phyloP scores from a whole-genome alignment of 1,140 invertebrate genomes.

The Mya arenaria region DNA sequence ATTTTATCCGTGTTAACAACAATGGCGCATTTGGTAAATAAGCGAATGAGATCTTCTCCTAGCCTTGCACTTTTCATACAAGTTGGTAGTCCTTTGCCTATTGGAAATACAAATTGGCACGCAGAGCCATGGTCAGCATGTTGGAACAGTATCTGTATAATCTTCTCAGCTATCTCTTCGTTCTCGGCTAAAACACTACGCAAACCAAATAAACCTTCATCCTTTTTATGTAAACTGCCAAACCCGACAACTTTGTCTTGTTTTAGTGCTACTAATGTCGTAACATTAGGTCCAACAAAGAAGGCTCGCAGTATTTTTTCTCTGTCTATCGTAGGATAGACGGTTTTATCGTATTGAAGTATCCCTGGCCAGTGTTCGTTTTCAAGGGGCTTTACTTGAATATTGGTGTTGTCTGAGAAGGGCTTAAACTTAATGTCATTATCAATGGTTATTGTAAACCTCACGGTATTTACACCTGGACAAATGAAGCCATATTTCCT shows the following conservation, averaged over 20 bases:
- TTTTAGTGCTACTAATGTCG: constrained; percentile 2
- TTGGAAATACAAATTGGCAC: too few species aligned
- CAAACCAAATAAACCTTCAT: not conserved
- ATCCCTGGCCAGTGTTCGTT: constrained; percentile 6
- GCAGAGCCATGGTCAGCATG: too few species aligned
- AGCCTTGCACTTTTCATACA: too few species aligned
- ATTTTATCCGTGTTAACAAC: too few species aligned
- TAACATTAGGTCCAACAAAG: not conserved
- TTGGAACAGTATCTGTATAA: constrained; percentile 8
- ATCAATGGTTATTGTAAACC: not conserved
- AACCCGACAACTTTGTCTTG: constrained; percentile 9
- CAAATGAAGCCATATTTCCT: constrained; percentile 4
- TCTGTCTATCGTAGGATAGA: constrained; percentile 22
- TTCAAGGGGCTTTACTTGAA: not conserved
- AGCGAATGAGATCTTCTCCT: too few species aligned
- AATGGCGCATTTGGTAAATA: too few species aligned
- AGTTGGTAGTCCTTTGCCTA: too few species aligned
- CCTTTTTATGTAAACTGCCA: constrained; percentile 17
- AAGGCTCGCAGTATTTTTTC: constrained; percentile 12
- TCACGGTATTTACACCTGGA: not conserved
- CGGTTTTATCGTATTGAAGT: constrained; percentile 16
- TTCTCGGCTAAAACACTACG: constrained; percentile 27
- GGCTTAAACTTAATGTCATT: not conserved
- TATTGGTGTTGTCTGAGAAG: not conserved
- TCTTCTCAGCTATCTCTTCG: constrained; percentile 23